Evolutionary conservation across 2,888 invertebrate species (phyloP).

Genomic region (Drosophila leonis): DNA sequence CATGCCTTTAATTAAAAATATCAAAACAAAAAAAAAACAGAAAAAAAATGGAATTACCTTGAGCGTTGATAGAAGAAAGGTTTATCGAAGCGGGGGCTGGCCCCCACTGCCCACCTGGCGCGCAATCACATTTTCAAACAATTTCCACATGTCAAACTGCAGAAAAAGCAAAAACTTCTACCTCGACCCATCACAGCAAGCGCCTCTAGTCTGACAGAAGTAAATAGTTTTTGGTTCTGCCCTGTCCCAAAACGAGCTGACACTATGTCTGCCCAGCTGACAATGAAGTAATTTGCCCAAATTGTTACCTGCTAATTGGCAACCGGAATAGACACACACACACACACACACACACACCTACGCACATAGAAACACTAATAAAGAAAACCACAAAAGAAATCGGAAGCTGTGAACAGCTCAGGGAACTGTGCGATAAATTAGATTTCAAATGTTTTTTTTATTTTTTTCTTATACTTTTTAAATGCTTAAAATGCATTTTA

Average conservation of each 20-base stretch:
- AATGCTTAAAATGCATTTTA: neutral
- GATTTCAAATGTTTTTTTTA: neutral
- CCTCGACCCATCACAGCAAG: neutral
- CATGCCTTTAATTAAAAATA: constrained; percentile 64
- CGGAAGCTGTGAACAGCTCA: constrained; percentile 3
- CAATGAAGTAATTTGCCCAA: constrained; percentile 55
- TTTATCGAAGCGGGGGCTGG: neutral
- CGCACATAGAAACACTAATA: constrained; percentile 7
- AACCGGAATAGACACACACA: constrained; percentile 1
- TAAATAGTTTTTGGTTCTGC: constrained; percentile 22
- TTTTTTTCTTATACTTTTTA: neutral
- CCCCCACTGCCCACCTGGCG: constrained; percentile 44
- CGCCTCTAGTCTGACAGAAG: neutral
- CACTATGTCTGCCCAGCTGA: constrained; percentile 25
- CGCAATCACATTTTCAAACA: constrained; percentile 60
- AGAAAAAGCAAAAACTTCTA: constrained; percentile 1
- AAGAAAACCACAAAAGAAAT: constrained; percentile 14
- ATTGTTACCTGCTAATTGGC: constrained; percentile 53
- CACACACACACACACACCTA: neutral
- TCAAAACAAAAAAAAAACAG: constrained; percentile 22
- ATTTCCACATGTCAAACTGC: constrained; percentile 51
- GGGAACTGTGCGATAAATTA: constrained; percentile 1
- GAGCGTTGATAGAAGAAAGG: neutral
- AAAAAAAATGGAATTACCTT: constrained; percentile 13
- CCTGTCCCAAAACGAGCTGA: neutral